These are phyloP conservation scores for Crenuchus spilurus DNA, from an alignment of 2,797 vertebrate genomes.

Conservation along the genomic window DNA sequence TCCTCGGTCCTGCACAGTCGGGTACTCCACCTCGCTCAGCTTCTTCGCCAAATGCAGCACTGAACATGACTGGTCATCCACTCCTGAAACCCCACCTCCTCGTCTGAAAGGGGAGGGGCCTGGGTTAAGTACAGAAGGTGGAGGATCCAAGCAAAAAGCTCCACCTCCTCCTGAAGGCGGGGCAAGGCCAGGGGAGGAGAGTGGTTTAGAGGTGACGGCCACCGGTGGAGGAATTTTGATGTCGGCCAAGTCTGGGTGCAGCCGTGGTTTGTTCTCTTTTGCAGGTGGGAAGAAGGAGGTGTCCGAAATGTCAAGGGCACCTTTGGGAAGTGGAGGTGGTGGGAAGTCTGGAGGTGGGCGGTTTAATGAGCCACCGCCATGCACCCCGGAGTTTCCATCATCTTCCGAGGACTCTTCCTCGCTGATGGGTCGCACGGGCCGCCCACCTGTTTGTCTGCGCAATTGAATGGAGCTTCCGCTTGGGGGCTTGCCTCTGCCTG, in stretches of 20 bases:
- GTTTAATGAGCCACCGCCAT: slow-evolving; percentile 76
- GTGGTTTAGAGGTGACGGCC: slow-evolving; percentile 39
- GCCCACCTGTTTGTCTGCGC: slow-evolving; percentile 61
- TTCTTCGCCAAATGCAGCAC: slow-evolving; percentile 97
- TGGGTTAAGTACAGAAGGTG: slow-evolving; percentile 10
- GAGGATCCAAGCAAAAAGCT: slow-evolving; percentile 52
- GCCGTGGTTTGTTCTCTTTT: slow-evolving; percentile 59
- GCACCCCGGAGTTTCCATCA: slow-evolving; percentile 64
- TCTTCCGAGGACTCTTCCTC: slow-evolving; percentile 88
- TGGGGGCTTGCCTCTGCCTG: slow-evolving; percentile 80
- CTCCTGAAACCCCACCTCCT: slow-evolving; percentile 53
- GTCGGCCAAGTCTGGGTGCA: slow-evolving; percentile 71
- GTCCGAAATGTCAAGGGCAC: slow-evolving; percentile 76
- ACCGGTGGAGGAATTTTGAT: slow-evolving; percentile 68
- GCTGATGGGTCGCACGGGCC: slow-evolving; percentile 64
- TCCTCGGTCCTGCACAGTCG: slow-evolving; percentile 61
- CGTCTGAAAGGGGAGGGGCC: slow-evolving; percentile 32
- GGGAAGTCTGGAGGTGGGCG: slow-evolving; percentile 94
- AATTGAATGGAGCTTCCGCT: slow-evolving; percentile 47
- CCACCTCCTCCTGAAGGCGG: slow-evolving; percentile 34
- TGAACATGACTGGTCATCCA: slow-evolving; percentile 94
- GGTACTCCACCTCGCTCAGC: slow-evolving; percentile 91
- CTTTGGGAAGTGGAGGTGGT: slow-evolving; percentile 89
- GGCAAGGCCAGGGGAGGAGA: slow-evolving; percentile 37
- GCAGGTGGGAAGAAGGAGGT: slow-evolving; percentile 69